A percentile compares a stretch with the other conserved stretches of the same genome.
phyloP scores from a whole-genome alignment of 1,140 invertebrate genomes.

The Conopomorpha cramerella region DNA sequence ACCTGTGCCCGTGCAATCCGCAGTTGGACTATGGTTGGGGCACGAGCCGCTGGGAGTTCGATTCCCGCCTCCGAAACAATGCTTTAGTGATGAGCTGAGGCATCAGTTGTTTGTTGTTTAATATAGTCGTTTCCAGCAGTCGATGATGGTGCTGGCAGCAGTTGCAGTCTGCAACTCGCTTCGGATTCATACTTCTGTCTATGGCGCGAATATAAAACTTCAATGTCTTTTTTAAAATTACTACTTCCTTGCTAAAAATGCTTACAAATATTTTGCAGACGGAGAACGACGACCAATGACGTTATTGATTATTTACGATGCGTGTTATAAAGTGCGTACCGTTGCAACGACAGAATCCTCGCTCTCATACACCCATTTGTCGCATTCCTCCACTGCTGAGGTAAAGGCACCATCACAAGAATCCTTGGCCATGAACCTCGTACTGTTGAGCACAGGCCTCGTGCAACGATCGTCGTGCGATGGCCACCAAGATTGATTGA shows the following conservation, averaged over 20 bases:
- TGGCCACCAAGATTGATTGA: conserved; percentile 20
- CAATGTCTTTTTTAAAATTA: neutral
- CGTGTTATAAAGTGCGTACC: neutral
- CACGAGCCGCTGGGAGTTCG: no score
- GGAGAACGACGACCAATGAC: no score
- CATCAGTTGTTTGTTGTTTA: no score
- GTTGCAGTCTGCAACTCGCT: no score
- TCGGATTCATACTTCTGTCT: neutral
- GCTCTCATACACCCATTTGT: conserved; percentile 32
- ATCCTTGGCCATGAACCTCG: neutral
- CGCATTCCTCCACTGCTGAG: conserved; percentile 13
- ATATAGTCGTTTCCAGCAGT: no score
- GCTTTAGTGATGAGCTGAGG: no score
- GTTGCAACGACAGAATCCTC: conserved; percentile 16
- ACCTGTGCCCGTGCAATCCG: no score
- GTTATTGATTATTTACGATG: neutral
- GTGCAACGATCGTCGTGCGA: conserved; percentile 16
- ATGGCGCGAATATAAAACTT: neutral
- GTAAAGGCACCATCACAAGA: conserved; percentile 17
- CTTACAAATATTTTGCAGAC: no score
- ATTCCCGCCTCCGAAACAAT: no score
- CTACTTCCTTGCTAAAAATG: neutral
- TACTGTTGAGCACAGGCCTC: conserved; percentile 15
- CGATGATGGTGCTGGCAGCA: no score
- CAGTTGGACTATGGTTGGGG: no score